A percentile compares a stretch with the other conserved stretches of the same genome.
phyloP scores from a whole-genome alignment of 2,797 vertebrate genomes.

The Triplophysa yarkandensis region DNA sequence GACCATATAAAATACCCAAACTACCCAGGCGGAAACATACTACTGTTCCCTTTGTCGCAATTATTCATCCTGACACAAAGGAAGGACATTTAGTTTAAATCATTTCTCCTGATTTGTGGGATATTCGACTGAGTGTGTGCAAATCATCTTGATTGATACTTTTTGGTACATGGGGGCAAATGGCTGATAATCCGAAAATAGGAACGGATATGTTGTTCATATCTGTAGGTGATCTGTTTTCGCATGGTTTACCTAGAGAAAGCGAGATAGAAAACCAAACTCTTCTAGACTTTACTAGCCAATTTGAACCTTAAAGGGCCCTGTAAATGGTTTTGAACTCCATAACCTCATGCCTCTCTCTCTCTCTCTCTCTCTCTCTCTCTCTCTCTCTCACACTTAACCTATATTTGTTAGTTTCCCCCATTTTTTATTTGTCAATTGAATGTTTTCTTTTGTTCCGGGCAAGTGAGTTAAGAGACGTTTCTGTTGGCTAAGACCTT shows the following conservation, averaged over 20 bases:
- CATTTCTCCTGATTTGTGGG: background rate
- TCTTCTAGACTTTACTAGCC: background rate
- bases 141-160: background rate
- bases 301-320: slow-evolving; percentile 2
- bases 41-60: background rate
- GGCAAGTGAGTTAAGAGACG: slow-evolving; percentile 30
- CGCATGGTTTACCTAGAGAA: slow-evolving; percentile 3
- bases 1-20: slow-evolving; percentile 27
- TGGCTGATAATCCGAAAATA: background rate
- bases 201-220: background rate
- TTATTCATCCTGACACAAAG: slow-evolving; percentile 1
- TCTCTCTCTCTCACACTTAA: background rate
- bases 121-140: background rate
- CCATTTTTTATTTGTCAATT: background rate
- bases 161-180: background rate
- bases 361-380: background rate
- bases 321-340: slow-evolving; percentile 6
- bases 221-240: slow-evolving; percentile 7
- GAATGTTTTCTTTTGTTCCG: slow-evolving; percentile 26
- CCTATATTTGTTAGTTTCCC: no score
- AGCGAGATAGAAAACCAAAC: slow-evolving; percentile 4
- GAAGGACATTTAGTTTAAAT: background rate
- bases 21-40: slow-evolving; percentile 14
- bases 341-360: background rate
- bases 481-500: slow-evolving; percentile 16